A percentile compares a stretch with the other conserved stretches of the same genome.
Evolutionary conservation across 2,113 vertebrate species (phyloP).

Genomic region (Notothenia coriiceps): DNA sequence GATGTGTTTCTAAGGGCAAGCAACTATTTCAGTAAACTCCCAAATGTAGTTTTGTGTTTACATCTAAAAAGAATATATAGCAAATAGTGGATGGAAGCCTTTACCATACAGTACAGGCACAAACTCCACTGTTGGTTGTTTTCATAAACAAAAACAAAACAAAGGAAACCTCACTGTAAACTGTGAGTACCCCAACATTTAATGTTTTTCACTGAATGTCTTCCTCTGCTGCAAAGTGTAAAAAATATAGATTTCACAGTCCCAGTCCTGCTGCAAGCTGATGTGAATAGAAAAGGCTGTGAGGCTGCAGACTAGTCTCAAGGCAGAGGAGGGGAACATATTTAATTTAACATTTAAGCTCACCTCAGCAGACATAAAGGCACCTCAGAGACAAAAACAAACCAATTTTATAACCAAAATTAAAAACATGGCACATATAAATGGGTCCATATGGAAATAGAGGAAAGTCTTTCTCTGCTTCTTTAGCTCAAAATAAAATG

Average conservation of each 20-base stretch:
- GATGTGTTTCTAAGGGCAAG: background rate
- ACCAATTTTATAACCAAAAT: background rate
- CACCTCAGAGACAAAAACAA: conserved; percentile 1
- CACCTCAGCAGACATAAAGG: conserved; percentile 15
- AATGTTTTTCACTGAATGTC: conserved; percentile 30
- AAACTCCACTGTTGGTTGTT: conserved; percentile 2
- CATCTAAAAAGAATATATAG: background rate
- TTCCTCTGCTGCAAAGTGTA: conserved; percentile 37
- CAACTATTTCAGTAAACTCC: background rate
- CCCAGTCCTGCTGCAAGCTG: conserved; percentile 48
- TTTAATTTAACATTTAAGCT: conserved; percentile 42
- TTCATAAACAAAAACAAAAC: background rate
- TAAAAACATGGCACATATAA: background rate
- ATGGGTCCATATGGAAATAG: background rate
- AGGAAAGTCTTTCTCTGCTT: background rate
- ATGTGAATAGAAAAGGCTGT: conserved; percentile 43
- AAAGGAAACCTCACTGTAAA: background rate
- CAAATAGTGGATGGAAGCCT: background rate
- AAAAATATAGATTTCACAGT: conserved; percentile 63
- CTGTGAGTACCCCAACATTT: conserved; percentile 13
- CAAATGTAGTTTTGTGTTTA: conserved; percentile 1
- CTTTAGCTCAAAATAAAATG: background rate
- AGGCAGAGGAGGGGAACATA: conserved; percentile 15
- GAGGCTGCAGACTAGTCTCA: conserved; percentile 32
- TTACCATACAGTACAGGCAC: background rate